Percentiles rank a stretch among this genome's conserved stretches.
Evolutionary conservation across 1,140 invertebrate species (phyloP).

Genomic region (Panulirus ornatus): DNA sequence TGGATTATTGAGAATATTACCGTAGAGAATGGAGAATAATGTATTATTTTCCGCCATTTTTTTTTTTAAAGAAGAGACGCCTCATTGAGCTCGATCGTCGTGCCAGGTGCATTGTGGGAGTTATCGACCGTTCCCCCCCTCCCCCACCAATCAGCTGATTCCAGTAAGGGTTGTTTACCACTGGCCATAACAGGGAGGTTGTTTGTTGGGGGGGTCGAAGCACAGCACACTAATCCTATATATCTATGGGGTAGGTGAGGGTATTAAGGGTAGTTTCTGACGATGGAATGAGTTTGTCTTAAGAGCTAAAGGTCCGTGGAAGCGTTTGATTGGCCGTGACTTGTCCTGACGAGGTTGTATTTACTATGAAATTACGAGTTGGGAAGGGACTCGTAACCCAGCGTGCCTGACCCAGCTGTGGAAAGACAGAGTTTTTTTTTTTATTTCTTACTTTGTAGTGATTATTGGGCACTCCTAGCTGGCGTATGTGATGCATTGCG

Average conservation of each 20-base stretch:
- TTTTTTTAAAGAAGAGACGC: background rate
- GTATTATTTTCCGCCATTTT: no score
- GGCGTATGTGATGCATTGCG: no score
- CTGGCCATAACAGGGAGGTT: background rate
- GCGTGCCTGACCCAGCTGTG: background rate
- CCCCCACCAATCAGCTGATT: conserved; percentile 56
- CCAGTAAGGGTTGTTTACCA: conserved; percentile 45
- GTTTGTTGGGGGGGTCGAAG: no score
- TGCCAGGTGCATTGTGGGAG: conserved; percentile 39
- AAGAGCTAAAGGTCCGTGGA: background rate
- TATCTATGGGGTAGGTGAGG: conserved; percentile 9
- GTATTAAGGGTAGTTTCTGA: no score
- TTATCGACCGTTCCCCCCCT: conserved; percentile 54
- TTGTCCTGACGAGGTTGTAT: background rate
- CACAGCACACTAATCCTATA: conserved; percentile 5
- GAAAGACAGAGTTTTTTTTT: no score
- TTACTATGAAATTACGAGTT: background rate
- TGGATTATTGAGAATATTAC: no score
- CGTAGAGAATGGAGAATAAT: no score
- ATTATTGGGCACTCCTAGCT: no score
- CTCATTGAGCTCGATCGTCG: background rate
- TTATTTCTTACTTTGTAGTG: no score
- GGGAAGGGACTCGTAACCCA: background rate
- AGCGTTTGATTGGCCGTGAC: background rate
- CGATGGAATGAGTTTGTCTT: no score